Percentiles rank a stretch among this genome's conserved stretches.
These are phyloP conservation scores for Channa argus DNA, from an alignment of 2,113 vertebrate species.

Conservation along the genomic window DNA sequence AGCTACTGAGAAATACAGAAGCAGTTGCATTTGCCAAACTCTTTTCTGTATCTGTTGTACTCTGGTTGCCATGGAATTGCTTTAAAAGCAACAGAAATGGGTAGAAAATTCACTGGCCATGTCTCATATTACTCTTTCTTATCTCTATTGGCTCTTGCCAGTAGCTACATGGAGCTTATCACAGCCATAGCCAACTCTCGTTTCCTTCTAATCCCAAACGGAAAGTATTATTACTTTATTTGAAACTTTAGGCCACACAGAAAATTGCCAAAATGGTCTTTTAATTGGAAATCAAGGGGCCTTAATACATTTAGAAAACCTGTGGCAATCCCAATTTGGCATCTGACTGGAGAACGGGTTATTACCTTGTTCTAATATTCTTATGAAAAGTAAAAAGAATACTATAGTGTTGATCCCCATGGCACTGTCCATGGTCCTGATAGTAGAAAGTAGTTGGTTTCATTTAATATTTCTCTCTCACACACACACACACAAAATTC, in stretches of 20 bases:
- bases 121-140: constrained; percentile 57
- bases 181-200: constrained; percentile 33
- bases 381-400: constrained; percentile 24
- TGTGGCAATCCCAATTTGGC: constrained; percentile 50
- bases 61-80: constrained; percentile 34
- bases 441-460: constrained; percentile 3
- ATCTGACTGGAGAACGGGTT: constrained; percentile 23
- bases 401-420: constrained; percentile 48
- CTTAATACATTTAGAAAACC: constrained; percentile 57
- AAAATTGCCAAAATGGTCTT: constrained; percentile 50
- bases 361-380: constrained; percentile 47
- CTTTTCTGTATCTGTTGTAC: constrained; percentile 36
- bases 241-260: constrained; percentile 53
- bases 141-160: constrained; percentile 53
- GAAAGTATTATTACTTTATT: constrained; percentile 59
- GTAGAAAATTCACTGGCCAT: constrained; percentile 29
- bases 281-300: constrained; percentile 64
- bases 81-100: constrained; percentile 40
- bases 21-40: constrained; percentile 47
- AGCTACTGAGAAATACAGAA: constrained; percentile 12
- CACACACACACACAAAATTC: neutral
- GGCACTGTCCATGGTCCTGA: constrained; percentile 50
- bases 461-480: neutral
- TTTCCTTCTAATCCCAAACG: constrained; percentile 44
- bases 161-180: constrained; percentile 56